Percentiles rank a stretch among this genome's conserved stretches.
Conservation (phyloP, 2,113 vertebrate genomes). For the Penelope pileata region DNA sequence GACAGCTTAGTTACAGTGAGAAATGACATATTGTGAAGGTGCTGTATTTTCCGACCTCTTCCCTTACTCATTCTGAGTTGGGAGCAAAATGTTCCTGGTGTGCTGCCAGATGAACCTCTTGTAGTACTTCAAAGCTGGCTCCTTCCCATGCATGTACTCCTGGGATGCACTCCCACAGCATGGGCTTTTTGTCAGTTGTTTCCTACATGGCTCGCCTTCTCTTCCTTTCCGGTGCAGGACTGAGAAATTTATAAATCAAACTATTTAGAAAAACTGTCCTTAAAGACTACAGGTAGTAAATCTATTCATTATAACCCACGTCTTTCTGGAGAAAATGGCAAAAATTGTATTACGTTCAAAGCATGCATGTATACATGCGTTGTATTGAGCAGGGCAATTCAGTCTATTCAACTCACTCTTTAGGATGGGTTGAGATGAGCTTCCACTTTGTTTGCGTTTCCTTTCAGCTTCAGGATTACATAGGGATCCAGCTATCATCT, state of each 20-base stretch:
- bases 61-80: background rate
- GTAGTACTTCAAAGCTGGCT: conserved; percentile 42
- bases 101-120: conserved; percentile 60
- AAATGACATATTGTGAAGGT: conserved; percentile 49
- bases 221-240: conserved; percentile 1
- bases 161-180: conserved; percentile 41
- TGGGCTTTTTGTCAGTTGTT: background rate
- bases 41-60: conserved; percentile 51
- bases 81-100: conserved; percentile 69
- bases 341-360: background rate
- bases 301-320: fast-evolving
- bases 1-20: conserved; percentile 13
- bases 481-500: background rate
- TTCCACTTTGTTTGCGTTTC: background rate
- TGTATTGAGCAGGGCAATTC: background rate
- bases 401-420: background rate
- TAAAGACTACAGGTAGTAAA: background rate
- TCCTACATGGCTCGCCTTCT: background rate
- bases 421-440: background rate
- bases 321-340: background rate
- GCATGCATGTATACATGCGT: fast-evolving
- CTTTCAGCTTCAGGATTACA: background rate
- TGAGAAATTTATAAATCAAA: background rate
- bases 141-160: conserved; percentile 28
- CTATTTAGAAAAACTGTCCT: conserved; percentile 1